Evolutionary conservation across 2,888 invertebrate genomes (phyloP).

Genomic region (Drosophila anomelani): DNA sequence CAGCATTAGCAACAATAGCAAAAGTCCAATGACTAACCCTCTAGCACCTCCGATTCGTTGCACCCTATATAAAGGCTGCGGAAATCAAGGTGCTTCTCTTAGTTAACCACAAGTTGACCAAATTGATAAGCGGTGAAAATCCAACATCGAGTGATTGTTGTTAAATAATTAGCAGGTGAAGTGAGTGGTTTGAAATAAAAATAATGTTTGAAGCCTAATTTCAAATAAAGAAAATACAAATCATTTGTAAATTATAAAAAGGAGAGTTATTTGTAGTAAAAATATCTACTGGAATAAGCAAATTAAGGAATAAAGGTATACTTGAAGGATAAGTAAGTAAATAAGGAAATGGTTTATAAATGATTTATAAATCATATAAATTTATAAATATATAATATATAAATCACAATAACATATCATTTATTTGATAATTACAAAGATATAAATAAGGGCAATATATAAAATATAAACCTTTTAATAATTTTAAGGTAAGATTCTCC

Average conservation of each 20-base stretch:
- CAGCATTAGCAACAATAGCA: constrained; percentile 28
- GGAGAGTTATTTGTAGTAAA: background rate
- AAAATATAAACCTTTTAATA: no score
- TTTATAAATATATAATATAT: no score
- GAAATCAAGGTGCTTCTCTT: constrained; percentile 19
- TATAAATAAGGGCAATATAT: no score
- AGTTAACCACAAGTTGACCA: constrained; percentile 18
- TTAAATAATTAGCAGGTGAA: background rate
- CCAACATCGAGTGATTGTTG: background rate
- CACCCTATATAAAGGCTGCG: constrained; percentile 29
- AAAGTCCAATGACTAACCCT: constrained; percentile 42
- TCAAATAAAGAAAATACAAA: background rate
- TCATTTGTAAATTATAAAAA: background rate
- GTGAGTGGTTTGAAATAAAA: background rate
- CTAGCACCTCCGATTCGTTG: constrained; percentile 29
- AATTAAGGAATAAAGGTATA: background rate
- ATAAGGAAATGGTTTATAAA: background rate
- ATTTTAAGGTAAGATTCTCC: no score
- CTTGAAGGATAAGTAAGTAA: background rate
- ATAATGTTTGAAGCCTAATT: background rate
- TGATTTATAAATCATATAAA: background rate
- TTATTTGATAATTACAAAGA: background rate
- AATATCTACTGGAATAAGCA: background rate
- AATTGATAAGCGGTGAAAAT: constrained; percentile 21
- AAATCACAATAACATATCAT: no score